These are phyloP conservation scores for Medauroidea extradentata DNA, from an alignment of 1,140 invertebrate species.

Conservation along the genomic window DNA sequence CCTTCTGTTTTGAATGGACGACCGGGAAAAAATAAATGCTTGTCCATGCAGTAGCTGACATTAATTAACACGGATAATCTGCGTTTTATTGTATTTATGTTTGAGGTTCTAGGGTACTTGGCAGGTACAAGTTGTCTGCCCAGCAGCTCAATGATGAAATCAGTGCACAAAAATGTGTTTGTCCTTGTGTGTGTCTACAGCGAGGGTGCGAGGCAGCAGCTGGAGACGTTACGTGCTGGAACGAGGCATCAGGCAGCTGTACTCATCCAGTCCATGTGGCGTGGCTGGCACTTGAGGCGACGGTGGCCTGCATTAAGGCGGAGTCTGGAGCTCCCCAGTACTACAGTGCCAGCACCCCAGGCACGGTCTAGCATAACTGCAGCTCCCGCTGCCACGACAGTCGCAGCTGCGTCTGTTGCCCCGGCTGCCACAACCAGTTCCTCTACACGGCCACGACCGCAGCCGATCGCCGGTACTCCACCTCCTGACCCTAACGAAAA, in stretches of 20 bases:
- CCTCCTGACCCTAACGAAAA: constrained; percentile 69
- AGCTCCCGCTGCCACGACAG: constrained; percentile 31
- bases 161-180: too few species aligned
- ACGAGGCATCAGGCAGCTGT: constrained; percentile 70
- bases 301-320: constrained; percentile 61
- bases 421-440: constrained; percentile 42
- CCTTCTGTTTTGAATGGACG: too few species aligned
- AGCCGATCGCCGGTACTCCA: constrained; percentile 83
- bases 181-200: constrained; percentile 53
- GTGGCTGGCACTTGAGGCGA: constrained; percentile 68
- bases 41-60: too few species aligned
- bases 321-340: constrained; percentile 1
- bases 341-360: not conserved
- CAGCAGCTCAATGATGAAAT: too few species aligned
- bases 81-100: too few species aligned
- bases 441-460: constrained; percentile 62
- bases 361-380: too few species aligned
- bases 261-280: constrained; percentile 74
- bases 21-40: too few species aligned
- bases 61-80: too few species aligned
- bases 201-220: constrained; percentile 84
- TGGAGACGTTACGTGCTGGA: constrained; percentile 74
- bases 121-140: too few species aligned
- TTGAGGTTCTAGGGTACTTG: too few species aligned
- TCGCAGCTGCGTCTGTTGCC: constrained; percentile 34